These are phyloP conservation scores for Laspeyria flexula DNA, from an alignment of 2,888 invertebrate genomes.

Conservation along the genomic window DNA sequence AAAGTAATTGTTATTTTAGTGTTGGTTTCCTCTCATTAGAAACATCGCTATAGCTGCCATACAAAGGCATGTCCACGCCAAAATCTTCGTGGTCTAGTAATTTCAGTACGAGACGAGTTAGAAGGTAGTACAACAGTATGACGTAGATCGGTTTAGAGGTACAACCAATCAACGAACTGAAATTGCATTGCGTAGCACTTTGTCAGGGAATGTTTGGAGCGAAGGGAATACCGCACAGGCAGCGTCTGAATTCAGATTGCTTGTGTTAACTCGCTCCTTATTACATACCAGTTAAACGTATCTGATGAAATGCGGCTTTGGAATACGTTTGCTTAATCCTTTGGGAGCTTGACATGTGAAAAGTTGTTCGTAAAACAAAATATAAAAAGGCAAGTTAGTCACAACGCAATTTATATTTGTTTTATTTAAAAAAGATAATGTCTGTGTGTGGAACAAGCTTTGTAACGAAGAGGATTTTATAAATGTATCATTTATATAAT, in stretches of 20 bases:
- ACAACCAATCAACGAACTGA: conserved; percentile 4
- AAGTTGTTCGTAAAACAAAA: not conserved
- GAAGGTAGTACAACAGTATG: not conserved
- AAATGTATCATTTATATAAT: too few relatives aligned
- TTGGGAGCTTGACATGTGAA: not conserved
- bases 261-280: not conserved
- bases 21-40: too few relatives aligned
- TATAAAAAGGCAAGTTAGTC: too few relatives aligned
- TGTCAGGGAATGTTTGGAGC: not conserved
- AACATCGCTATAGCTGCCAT: too few relatives aligned
- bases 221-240: not conserved
- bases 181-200: not conserved
- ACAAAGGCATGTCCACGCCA: too few relatives aligned
- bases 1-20: too few relatives aligned
- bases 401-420: too few relatives aligned
- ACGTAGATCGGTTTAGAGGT: not conserved
- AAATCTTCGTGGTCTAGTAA: not conserved
- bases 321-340: not conserved
- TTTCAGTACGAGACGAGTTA: not conserved
- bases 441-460: too few relatives aligned
- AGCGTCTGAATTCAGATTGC: conserved; percentile 3
- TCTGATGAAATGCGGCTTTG: not conserved
- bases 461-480: too few relatives aligned
- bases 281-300: not conserved
- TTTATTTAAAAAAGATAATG: too few relatives aligned